Evolutionary conservation across 2,113 vertebrate species (phyloP).

Genomic region (Aepyceros melampus): DNA sequence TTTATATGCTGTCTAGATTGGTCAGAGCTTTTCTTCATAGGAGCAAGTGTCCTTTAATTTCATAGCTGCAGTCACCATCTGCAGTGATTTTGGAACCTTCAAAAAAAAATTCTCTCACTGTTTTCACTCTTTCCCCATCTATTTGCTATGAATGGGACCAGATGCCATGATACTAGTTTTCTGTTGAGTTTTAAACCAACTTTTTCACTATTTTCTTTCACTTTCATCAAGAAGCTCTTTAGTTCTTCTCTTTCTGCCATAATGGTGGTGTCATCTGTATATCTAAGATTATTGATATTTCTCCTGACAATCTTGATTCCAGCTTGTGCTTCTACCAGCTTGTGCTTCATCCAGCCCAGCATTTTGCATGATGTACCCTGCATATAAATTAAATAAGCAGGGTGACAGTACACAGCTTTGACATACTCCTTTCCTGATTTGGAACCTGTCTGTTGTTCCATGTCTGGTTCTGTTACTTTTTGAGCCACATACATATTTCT

Average conservation of each 20-base stretch:
- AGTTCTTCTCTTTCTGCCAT: background rate
- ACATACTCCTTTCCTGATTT: background rate
- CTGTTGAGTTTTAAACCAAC: background rate
- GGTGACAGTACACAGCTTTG: background rate
- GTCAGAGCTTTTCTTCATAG: background rate
- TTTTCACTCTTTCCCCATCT: background rate
- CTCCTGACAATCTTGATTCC: background rate
- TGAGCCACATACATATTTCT: background rate
- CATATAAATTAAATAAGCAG: background rate
- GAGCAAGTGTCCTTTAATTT: background rate
- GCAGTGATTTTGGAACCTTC: background rate
- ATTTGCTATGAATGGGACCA: background rate
- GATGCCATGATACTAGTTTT: background rate
- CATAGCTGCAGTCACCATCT: background rate
- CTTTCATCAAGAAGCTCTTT: background rate
- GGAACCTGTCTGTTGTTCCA: background rate
- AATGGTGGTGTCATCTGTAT: background rate
- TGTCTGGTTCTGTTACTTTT: background rate
- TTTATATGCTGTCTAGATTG: background rate
- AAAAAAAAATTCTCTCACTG: background rate
- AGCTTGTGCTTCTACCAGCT: background rate
- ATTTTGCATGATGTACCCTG: background rate
- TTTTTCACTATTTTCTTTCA: background rate
- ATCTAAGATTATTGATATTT: background rate
- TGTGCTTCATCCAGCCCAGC: background rate